Percentiles rank a stretch among this genome's conserved stretches.
phyloP scores from a whole-genome alignment of 23 tunicate genomes.

The Styela clava region DNA sequence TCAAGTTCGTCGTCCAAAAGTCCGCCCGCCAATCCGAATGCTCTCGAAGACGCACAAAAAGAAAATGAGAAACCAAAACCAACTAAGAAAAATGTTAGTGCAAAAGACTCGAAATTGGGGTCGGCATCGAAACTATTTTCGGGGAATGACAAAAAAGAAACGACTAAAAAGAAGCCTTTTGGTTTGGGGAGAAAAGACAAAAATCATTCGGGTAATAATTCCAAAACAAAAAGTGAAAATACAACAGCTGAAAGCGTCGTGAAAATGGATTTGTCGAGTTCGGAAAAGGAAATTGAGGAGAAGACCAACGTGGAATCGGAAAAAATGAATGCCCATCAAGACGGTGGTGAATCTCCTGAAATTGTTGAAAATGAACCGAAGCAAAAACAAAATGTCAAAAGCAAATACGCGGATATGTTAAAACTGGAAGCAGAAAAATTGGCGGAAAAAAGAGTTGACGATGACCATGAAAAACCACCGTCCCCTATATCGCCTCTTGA shows the following conservation, averaged over 20 bases:
- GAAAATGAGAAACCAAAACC: not conserved
- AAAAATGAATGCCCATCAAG: not conserved
- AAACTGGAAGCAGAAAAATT: not conserved
- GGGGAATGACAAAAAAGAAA: not conserved
- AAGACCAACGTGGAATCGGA: not conserved
- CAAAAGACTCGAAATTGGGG: not conserved
- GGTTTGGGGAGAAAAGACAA: not conserved
- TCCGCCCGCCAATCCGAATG: not conserved
- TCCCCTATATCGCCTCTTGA: not conserved
- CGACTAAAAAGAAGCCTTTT: constrained; percentile 1
- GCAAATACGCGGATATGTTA: not conserved
- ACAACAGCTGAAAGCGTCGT: not conserved
- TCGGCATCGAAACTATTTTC: constrained; percentile 2
- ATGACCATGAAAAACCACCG: not conserved
- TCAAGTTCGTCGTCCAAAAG: not conserved
- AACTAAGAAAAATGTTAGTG: constrained; percentile 1
- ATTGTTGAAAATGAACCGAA: not conserved
- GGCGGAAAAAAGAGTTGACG: not conserved
- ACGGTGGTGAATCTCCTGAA: not conserved
- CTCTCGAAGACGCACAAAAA: not conserved
- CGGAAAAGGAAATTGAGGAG: not conserved
- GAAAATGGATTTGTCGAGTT: not conserved
- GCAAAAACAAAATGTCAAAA: not conserved
- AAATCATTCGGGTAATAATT: not conserved
- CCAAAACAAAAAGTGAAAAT: not conserved